A percentile compares a stretch with the other conserved stretches of the same genome.
Conservation (phyloP, 2,797 vertebrate genomes). For the Alca torda region DNA sequence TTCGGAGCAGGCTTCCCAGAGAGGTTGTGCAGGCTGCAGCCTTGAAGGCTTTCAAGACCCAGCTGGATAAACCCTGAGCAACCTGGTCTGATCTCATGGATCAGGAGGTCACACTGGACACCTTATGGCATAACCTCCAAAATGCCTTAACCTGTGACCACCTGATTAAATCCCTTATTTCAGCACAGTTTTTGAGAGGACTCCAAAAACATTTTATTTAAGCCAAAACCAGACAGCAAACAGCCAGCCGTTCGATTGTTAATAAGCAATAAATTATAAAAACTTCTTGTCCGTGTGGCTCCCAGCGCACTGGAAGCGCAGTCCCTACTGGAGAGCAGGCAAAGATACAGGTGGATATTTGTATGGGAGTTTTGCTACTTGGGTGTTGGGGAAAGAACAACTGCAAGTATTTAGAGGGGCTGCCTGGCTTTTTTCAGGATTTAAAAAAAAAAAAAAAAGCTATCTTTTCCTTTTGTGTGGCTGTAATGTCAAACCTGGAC, state of each 20-base stretch:
- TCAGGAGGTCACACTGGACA: background rate
- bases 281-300: background rate
- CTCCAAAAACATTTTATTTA: background rate
- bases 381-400: background rate
- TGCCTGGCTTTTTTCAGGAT: background rate
- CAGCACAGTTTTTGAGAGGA: background rate
- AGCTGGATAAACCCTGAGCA: background rate
- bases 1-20: background rate
- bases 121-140: background rate
- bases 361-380: background rate
- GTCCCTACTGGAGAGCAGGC: background rate
- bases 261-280: background rate
- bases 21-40: background rate
- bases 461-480: background rate
- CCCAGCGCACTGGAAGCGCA: background rate
- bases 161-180: background rate
- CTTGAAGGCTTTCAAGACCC: background rate
- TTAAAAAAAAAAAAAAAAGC: background rate
- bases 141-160: background rate
- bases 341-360: background rate
- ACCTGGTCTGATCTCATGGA: background rate
- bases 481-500: background rate
- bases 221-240: background rate
- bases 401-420: background rate
- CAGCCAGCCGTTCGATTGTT: background rate